These are phyloP conservation scores for Poecile atricapillus DNA, from an alignment of 2,113 vertebrate species.

Conservation along the genomic window DNA sequence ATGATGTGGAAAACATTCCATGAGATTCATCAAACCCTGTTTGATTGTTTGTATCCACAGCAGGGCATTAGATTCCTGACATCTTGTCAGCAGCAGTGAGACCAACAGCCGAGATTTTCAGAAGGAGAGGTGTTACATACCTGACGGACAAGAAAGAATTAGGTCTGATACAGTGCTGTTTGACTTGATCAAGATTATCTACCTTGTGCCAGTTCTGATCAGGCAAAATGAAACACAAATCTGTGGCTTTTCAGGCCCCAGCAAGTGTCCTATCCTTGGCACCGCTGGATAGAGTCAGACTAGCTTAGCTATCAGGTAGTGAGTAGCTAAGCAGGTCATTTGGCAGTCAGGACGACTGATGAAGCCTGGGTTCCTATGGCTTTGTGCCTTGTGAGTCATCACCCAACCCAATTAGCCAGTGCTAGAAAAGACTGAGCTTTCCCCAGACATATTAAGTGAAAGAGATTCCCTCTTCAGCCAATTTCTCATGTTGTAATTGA, in stretches of 20 bases:
- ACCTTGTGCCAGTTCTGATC: background rate
- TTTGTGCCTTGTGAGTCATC: constrained; percentile 3
- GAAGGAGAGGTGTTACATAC: background rate
- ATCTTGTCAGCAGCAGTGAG: background rate
- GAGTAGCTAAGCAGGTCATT: background rate
- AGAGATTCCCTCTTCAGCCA: background rate
- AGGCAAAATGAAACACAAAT: background rate
- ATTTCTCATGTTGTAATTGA: background rate
- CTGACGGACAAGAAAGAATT: background rate
- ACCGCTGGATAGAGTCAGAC: background rate
- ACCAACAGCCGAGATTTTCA: background rate
- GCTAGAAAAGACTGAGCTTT: background rate
- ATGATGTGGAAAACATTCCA: background rate
- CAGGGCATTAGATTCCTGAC: background rate
- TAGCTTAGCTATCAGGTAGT: constrained; percentile 26
- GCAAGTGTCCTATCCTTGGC: background rate
- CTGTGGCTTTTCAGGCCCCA: background rate
- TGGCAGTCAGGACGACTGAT: constrained; percentile 1
- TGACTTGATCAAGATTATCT: background rate
- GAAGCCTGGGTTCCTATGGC: background rate
- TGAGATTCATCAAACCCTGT: background rate
- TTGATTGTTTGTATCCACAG: background rate
- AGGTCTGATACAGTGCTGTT: background rate
- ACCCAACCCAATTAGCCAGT: background rate
- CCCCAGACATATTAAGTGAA: background rate